phyloP scores from a whole-genome alignment of 2,797 vertebrate genomes.

The Hapalemur alaotrensis region DNA sequence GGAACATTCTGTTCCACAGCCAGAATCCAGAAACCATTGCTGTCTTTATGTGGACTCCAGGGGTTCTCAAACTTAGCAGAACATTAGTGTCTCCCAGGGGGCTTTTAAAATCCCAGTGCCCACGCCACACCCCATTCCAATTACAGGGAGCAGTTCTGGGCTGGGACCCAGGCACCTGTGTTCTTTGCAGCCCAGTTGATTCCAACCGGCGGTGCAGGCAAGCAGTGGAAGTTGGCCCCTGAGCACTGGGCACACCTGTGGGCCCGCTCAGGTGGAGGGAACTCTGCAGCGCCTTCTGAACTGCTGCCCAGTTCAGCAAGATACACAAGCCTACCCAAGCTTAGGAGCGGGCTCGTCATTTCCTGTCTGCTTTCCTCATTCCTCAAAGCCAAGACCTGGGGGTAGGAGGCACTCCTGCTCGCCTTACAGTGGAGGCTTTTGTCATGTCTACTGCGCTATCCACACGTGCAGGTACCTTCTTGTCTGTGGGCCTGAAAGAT shows the following conservation, averaged over 20 bases:
- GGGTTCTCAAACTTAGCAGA: not conserved
- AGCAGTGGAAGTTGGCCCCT: not conserved
- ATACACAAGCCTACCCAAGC: not conserved
- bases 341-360: not conserved
- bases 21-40: not conserved
- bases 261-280: not conserved
- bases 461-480: not conserved
- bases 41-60: not conserved
- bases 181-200: not conserved
- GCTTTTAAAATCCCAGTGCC: not conserved
- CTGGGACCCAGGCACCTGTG: not conserved
- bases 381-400: not conserved
- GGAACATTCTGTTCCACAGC: not conserved
- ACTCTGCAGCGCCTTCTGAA: not conserved
- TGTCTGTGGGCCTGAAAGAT: not conserved
- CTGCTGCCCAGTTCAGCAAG: not conserved
- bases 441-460: not conserved
- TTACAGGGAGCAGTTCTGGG: not conserved
- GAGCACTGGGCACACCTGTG: not conserved
- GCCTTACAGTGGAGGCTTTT: not conserved
- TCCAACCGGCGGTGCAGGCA: accelerated
- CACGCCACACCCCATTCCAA: not conserved
- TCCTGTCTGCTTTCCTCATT: not conserved
- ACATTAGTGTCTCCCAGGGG: not conserved
- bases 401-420: not conserved